Conservation (phyloP, 2,888 invertebrate species). For the Callyntrura guangdongensis region DNA sequence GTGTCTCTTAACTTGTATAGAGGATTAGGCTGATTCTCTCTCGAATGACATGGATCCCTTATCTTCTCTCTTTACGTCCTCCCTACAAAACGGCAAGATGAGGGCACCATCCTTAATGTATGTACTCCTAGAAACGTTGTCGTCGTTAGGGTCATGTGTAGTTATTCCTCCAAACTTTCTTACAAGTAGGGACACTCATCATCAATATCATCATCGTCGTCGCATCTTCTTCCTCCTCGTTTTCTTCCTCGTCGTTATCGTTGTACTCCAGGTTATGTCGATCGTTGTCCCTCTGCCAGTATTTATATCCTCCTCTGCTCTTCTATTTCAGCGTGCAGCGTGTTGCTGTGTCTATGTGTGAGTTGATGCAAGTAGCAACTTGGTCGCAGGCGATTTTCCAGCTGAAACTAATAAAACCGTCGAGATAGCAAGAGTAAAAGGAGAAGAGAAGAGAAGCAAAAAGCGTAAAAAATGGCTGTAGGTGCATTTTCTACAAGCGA, state of each 20-base stretch:
- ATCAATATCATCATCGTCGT: background rate
- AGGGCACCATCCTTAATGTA: background rate
- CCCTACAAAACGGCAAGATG: background rate
- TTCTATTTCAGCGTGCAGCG: too few species aligned
- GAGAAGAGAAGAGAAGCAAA: background rate
- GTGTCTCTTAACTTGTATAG: background rate
- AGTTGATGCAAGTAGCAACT: background rate
- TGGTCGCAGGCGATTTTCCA: conserved; percentile 12
- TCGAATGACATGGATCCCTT: conserved; percentile 43
- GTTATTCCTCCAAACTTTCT: background rate
- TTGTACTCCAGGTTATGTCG: too few species aligned
- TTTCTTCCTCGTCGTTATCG: too few species aligned
- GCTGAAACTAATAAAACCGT: background rate
- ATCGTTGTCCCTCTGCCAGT: too few species aligned
- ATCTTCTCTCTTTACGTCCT: background rate
- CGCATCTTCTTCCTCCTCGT: too few species aligned
- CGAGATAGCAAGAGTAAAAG: background rate
- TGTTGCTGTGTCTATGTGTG: background rate
- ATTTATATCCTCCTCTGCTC: background rate
- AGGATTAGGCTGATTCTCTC: conserved; percentile 23
- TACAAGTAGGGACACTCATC: background rate
- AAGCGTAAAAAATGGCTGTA: conserved; percentile 41
- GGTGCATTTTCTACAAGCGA: background rate
- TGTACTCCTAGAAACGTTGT: background rate
- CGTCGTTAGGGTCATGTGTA: background rate